phyloP scores from a whole-genome alignment of 2,888 invertebrate genomes.

The Drosophila mercatorum region DNA sequence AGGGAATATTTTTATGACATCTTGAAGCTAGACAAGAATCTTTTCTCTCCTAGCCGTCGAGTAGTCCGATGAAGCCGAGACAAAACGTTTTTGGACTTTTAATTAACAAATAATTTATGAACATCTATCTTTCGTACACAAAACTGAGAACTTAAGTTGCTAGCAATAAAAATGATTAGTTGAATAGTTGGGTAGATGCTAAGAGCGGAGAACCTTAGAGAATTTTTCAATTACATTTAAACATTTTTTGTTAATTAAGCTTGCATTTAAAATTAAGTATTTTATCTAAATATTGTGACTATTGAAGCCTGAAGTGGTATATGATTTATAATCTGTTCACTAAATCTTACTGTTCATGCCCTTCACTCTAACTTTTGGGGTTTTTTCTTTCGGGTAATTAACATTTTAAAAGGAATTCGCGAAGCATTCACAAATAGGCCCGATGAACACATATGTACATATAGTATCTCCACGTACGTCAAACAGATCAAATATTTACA shows the following conservation, averaged over 20 bases:
- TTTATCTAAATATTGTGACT: background rate
- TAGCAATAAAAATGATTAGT: constrained; percentile 5
- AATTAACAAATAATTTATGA: background rate
- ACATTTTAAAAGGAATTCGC: constrained; percentile 45
- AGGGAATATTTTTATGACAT: background rate
- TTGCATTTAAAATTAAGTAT: background rate
- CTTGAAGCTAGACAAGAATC: background rate
- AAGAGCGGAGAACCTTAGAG: background rate
- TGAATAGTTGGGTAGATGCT: background rate
- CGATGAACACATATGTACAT: background rate
- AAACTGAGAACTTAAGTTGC: background rate
- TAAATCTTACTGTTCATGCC: constrained; percentile 3
- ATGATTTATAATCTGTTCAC: constrained; percentile 7
- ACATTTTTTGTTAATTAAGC: background rate
- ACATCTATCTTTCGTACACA: background rate
- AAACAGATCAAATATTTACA: constrained; percentile 62
- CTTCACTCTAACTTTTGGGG: constrained; percentile 14
- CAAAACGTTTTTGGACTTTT: background rate
- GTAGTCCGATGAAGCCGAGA: background rate
- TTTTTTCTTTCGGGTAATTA: constrained; percentile 15
- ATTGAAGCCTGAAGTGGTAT: background rate
- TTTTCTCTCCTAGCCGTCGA: background rate
- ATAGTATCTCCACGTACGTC: constrained; percentile 26
- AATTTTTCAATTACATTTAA: constrained; percentile 1
- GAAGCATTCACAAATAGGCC: constrained; percentile 30